These are phyloP conservation scores for Gobius niger DNA, from an alignment of 2,113 vertebrate genomes.

Conservation along the genomic window DNA sequence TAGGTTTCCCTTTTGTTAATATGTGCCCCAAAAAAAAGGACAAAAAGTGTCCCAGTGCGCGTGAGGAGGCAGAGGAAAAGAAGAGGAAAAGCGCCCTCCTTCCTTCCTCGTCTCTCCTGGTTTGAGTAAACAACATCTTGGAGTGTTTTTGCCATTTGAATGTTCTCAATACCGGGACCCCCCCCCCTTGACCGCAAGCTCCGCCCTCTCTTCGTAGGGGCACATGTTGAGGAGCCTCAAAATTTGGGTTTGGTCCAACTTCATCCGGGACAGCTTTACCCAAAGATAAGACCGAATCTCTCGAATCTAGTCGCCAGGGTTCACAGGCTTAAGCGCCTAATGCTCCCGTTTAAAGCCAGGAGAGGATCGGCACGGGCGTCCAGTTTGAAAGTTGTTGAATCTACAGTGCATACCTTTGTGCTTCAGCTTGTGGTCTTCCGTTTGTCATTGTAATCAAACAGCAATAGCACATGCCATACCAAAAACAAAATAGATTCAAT, in stretches of 20 bases:
- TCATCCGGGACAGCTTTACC: neutral
- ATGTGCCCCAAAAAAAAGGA: constrained; percentile 6
- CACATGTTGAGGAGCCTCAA: constrained; percentile 33
- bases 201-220: constrained; percentile 36
- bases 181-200: neutral
- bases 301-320: neutral
- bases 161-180: neutral
- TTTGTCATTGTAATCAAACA: too few relatives aligned
- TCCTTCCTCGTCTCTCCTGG: constrained; percentile 13
- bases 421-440: too few relatives aligned
- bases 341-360: too few relatives aligned
- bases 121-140: constrained; percentile 23
- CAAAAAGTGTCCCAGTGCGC: constrained; percentile 10
- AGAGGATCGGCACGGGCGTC: too few relatives aligned
- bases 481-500: too few relatives aligned
- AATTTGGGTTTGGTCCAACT: neutral
- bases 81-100: neutral
- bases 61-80: neutral
- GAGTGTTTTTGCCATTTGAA: neutral
- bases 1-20: constrained; percentile 19
- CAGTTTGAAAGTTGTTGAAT: too few relatives aligned
- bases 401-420: too few relatives aligned
- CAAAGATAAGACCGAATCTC: neutral
- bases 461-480: too few relatives aligned
- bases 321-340: too few relatives aligned